phyloP scores from a whole-genome alignment of 2,888 invertebrate species.

The Esperia sulphurella region DNA sequence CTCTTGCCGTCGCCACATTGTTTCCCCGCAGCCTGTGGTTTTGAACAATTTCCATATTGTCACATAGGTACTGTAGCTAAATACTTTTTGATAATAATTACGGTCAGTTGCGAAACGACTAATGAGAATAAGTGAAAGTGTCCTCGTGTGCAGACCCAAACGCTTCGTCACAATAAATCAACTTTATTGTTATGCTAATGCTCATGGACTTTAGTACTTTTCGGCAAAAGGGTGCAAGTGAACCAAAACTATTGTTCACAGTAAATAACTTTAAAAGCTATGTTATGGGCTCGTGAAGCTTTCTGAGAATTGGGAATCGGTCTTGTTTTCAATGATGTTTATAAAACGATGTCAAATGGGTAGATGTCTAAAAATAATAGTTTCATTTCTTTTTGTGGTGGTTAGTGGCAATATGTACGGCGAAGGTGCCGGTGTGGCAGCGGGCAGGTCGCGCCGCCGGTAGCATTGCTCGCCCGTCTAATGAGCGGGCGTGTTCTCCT shows the following conservation, averaged over 20 bases:
- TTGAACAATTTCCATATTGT: constrained; percentile 56
- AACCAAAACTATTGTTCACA: constrained; percentile 43
- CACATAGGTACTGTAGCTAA: constrained; percentile 36
- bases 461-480: constrained; percentile 44
- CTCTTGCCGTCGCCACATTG: constrained; percentile 54
- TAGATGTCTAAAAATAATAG: constrained; percentile 4
- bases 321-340: constrained; percentile 31
- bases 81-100: constrained; percentile 45
- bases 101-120: constrained; percentile 25
- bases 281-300: constrained; percentile 49
- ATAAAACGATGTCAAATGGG: constrained; percentile 24
- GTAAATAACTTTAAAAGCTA: constrained; percentile 28
- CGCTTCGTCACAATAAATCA: constrained; percentile 62
- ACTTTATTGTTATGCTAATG: constrained; percentile 74
- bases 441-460: constrained; percentile 26
- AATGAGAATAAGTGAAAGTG: constrained; percentile 64
- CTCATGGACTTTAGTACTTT: constrained; percentile 61
- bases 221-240: constrained; percentile 57
- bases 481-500: constrained; percentile 77
- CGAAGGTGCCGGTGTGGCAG: constrained; percentile 3
- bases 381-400: constrained; percentile 13
- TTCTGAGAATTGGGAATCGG: constrained; percentile 51
- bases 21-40: constrained; percentile 59
- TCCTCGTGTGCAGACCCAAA: constrained; percentile 41
- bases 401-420: not conserved